These are phyloP conservation scores for Megaleporinus macrocephalus DNA, from an alignment of 2,113 vertebrate species.

Conservation along the genomic window DNA sequence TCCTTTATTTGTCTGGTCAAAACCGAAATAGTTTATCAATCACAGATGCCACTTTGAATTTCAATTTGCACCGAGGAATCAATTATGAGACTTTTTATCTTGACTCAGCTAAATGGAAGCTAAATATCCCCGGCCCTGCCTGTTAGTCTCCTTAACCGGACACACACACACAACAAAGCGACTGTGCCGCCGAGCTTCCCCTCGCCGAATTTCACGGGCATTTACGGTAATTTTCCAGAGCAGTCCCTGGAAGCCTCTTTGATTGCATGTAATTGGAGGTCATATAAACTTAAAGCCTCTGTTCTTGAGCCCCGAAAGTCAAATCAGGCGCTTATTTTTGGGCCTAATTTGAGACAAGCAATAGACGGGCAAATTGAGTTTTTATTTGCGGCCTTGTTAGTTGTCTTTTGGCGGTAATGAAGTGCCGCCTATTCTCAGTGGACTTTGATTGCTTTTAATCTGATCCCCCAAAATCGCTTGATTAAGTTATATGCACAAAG, in stretches of 20 bases:
- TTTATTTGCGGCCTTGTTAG: constrained; percentile 27
- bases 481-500: not conserved
- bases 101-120: constrained; percentile 7
- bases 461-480: not conserved
- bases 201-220: not conserved
- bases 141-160: not conserved
- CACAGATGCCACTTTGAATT: constrained; percentile 38
- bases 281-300: constrained; percentile 14
- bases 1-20: constrained; percentile 19
- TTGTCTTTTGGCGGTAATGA: not conserved
- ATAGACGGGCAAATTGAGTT: constrained; percentile 20
- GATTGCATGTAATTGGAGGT: constrained; percentile 13
- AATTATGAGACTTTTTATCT: constrained; percentile 31
- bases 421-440: constrained; percentile 11
- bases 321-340: constrained; percentile 33
- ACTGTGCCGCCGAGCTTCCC: not conserved
- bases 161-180: not conserved
- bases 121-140: not conserved
- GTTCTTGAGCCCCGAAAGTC: constrained; percentile 3
- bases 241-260: constrained; percentile 28
- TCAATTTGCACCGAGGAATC: constrained; percentile 40
- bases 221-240: not conserved
- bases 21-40: constrained; percentile 36
- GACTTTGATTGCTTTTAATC: constrained; percentile 14
- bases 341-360: constrained; percentile 10